phyloP scores from a whole-genome alignment of 2,888 invertebrate species.

The Pseudococcus jackbeardsleyi region DNA sequence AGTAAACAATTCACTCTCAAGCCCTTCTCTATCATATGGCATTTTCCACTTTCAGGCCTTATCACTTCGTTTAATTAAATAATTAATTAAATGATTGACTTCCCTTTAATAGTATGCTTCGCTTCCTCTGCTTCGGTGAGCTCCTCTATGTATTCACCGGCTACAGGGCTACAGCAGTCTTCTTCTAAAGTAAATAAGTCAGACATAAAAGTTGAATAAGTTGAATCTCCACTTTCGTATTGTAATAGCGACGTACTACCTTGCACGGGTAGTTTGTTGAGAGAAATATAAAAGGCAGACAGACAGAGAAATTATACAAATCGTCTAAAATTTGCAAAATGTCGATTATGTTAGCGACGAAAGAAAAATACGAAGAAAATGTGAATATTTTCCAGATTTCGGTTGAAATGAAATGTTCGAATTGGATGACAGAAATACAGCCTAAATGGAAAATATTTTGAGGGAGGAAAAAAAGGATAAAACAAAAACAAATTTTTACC shows the following conservation, averaged over 20 bases:
- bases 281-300: background rate
- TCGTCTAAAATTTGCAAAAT: background rate
- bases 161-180: background rate
- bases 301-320: background rate
- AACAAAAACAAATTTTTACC: background rate
- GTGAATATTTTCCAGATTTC: background rate
- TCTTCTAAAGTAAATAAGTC: background rate
- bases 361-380: background rate
- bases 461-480: background rate
- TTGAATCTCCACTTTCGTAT: background rate
- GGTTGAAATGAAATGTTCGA: background rate
- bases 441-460: conserved; percentile 13
- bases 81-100: conserved; percentile 54
- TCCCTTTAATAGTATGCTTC: conserved; percentile 22
- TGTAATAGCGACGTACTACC: background rate
- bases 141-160: background rate
- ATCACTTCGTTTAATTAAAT: conserved; percentile 59
- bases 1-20: conserved; percentile 58
- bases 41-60: conserved; percentile 55
- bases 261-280: background rate
- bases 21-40: conserved; percentile 52
- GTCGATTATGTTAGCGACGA: background rate
- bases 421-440: background rate
- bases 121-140: background rate
- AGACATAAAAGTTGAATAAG: background rate